Percentiles rank a stretch among this genome's conserved stretches.
Evolutionary conservation across 2,113 vertebrate species (phyloP).

Genomic region (Eclectus roratus): DNA sequence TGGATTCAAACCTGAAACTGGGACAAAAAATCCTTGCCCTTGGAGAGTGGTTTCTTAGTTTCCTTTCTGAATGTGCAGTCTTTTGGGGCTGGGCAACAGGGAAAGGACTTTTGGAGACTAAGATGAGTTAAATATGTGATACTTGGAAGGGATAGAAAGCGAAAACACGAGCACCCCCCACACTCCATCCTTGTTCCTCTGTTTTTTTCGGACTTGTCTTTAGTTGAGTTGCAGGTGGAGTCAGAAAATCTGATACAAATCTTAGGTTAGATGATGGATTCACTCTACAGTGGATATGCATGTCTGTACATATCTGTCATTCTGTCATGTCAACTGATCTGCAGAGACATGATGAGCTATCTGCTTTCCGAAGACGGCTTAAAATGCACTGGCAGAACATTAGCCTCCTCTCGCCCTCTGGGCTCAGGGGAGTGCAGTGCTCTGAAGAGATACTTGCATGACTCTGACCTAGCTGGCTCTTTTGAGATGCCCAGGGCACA

Average conservation of each 20-base stretch:
- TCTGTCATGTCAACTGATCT: not conserved
- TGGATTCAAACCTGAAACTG: not conserved
- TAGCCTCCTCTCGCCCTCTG: not conserved
- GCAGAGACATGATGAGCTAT: not conserved
- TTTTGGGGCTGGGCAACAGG: not conserved
- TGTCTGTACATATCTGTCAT: not conserved
- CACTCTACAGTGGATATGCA: not conserved
- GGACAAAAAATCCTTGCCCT: not conserved
- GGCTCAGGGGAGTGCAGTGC: not conserved
- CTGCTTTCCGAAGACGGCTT: constrained; percentile 9
- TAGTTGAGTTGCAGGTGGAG: not conserved
- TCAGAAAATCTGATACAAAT: constrained; percentile 3
- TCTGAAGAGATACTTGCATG: not conserved
- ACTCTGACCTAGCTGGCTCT: not conserved
- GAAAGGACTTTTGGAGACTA: not conserved
- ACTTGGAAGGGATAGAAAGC: not conserved
- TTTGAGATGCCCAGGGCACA: not conserved
- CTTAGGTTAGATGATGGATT: not conserved
- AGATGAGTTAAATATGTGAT: not conserved
- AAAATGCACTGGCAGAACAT: not conserved
- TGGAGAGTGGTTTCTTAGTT: not conserved
- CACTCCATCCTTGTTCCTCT: not conserved
- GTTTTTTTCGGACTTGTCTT: not conserved
- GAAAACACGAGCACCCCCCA: not conserved
- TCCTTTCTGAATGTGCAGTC: not conserved